Base-by-base conservation (phyloP, 2,888 invertebrate genomes). In the Caenorhabditis auriculariae region DNA sequence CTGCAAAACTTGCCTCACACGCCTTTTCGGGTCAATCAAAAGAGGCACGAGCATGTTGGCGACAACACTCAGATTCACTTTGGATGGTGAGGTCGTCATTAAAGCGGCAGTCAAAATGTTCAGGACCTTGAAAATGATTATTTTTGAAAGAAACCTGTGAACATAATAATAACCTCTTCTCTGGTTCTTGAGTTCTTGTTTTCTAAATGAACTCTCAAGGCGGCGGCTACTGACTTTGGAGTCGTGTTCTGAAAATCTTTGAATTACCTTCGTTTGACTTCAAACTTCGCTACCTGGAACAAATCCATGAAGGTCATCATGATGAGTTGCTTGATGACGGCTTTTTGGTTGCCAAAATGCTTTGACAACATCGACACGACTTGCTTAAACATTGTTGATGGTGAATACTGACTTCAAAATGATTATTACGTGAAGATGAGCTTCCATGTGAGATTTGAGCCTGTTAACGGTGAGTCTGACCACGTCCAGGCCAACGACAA, bases 41-140 rank as follows among this genome's bases (percentile, higher is more conserved):
- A 84, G 77, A 28, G 83, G 85, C 49, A 83, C 83, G 21, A 85
- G 82, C 55, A 82, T 76, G 62, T 83, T 81, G 72, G 82, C 86
- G 80, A 85, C 76, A 7, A 74, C 74, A 4, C 81, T 76, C 65
- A 85, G 77, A 71, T 88, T 88, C 77, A 89, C 88, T 71, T 89
- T 89, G 47, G 88, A 88, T 75, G 89, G 88, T 2, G 90, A 90
- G 81, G 89, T 90, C 28, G 89, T 88, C 81, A 90, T 86, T 68
- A 90, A 82, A 7, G 89, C 88, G 67, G 88, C 89, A 78, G 90
- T 89, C 46, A 90, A 84, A 73, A 89, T 87, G 82, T 90, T 89
- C 7, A 90, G 81, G 0, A 89, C 87, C 62, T 66, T 12, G 39
- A 44, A 2, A 4, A 1, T n/a, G n/a, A 7, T 15, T 24, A 44